Conservation (phyloP, 2,888 invertebrate species). For the Panopea generosa region DNA sequence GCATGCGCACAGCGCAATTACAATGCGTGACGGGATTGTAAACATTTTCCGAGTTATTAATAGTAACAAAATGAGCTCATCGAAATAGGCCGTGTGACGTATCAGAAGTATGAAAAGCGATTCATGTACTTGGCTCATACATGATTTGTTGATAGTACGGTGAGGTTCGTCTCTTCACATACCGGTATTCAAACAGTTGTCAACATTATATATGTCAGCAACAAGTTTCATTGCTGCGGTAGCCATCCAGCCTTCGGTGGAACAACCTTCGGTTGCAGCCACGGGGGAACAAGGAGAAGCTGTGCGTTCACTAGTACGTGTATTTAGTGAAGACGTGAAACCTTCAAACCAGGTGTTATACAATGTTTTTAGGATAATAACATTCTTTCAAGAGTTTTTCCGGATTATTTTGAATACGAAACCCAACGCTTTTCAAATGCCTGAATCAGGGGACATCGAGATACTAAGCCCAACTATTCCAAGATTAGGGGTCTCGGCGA, state of each 20-base stretch:
- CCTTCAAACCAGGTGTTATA: slow-evolving; percentile 14
- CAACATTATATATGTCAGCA: slow-evolving; percentile 59
- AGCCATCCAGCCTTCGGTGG: neutral
- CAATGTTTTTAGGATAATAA: slow-evolving; percentile 37
- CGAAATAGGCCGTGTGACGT: slow-evolving; percentile 56
- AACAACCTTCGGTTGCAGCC: neutral
- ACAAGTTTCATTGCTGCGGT: slow-evolving; percentile 29
- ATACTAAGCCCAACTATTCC: slow-evolving; percentile 70
- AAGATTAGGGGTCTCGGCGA: slow-evolving; percentile 35
- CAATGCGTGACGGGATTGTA: slow-evolving; percentile 49
- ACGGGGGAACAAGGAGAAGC: slow-evolving; percentile 8
- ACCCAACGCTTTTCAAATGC: slow-evolving; percentile 69
- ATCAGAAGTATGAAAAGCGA: slow-evolving; percentile 50
- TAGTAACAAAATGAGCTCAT: slow-evolving; percentile 58
- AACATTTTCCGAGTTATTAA: slow-evolving; percentile 46
- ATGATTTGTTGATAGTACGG: slow-evolving; percentile 50
- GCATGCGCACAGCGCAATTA: slow-evolving; percentile 42
- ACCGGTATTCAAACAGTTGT: slow-evolving; percentile 63
- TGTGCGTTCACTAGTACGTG: slow-evolving; percentile 37
- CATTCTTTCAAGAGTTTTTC: slow-evolving; percentile 37
- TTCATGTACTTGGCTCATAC: slow-evolving; percentile 59
- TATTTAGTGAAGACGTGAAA: slow-evolving; percentile 12
- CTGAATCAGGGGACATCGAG: slow-evolving; percentile 78
- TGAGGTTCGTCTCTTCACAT: slow-evolving; percentile 45
- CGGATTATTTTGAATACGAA: slow-evolving; percentile 44